Conservation (phyloP, 2,797 vertebrate species). For the Craterocephalus amniculus region DNA sequence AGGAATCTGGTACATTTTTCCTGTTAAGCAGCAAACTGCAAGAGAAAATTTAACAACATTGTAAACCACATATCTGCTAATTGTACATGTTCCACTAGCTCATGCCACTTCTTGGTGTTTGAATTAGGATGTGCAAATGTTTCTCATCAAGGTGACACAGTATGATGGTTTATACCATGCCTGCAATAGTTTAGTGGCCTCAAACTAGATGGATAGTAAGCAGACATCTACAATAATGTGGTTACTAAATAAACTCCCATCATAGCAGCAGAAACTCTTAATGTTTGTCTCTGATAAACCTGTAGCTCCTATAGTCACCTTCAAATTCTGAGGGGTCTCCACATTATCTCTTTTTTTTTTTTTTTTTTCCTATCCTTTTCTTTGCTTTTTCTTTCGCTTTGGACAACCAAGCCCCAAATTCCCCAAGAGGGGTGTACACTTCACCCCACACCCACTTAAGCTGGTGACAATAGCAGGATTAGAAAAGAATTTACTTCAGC, state of each 20-base stretch:
- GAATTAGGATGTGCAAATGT: not conserved
- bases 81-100: not conserved
- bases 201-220: not conserved
- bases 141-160: not conserved
- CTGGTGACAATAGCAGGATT: slow-evolving; percentile 97
- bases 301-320: not conserved
- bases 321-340: not conserved
- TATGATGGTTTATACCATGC: not conserved
- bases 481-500: slow-evolving; percentile 95
- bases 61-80: too few relatives aligned
- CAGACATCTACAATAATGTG: not conserved
- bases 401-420: slow-evolving; percentile 81
- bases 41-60: too few relatives aligned
- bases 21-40: not conserved
- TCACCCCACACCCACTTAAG: slow-evolving; percentile 95
- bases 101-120: not conserved
- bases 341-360: not conserved
- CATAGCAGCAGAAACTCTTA: slow-evolving; percentile 85
- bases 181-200: not conserved
- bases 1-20: not conserved
- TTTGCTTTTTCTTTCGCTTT: slow-evolving; percentile 68
- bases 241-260: slow-evolving; percentile 81
- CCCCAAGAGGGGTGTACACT: slow-evolving; percentile 91
- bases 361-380: slow-evolving; percentile 68
- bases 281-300: slow-evolving; percentile 69